phyloP scores from a whole-genome alignment of 2,113 vertebrate species.

The Chloebia gouldiae region DNA sequence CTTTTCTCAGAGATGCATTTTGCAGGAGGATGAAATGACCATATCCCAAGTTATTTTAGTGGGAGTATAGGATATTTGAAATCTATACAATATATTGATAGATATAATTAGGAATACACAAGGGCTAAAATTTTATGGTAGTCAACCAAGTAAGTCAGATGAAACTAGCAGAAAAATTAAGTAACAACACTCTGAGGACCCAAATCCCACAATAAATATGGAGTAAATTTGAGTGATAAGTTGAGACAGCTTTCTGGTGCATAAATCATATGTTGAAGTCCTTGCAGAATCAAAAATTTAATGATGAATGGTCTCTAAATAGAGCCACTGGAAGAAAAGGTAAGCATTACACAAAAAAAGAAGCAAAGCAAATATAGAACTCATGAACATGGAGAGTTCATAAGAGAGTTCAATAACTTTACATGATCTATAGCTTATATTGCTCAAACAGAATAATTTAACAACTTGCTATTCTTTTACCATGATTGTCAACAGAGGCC shows the following conservation, averaged over 20 bases:
- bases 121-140: background rate
- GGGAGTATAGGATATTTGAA: background rate
- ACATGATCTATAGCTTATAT: background rate
- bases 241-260: background rate
- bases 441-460: slow-evolving; percentile 6
- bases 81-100: background rate
- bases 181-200: background rate
- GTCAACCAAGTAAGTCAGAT: background rate
- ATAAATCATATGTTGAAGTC: background rate
- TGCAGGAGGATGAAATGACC: background rate
- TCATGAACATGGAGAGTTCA: background rate
- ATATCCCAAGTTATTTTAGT: background rate
- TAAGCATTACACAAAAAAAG: background rate
- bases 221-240: background rate
- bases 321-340: background rate
- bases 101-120: background rate
- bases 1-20: background rate
- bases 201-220: background rate
- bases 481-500: background rate
- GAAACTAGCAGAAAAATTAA: background rate
- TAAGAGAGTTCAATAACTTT: background rate
- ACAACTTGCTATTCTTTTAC: background rate
- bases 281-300: background rate
- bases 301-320: background rate
- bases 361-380: background rate